Conservation (phyloP, 2,888 invertebrate species). For the Amphiduros pacificus region DNA sequence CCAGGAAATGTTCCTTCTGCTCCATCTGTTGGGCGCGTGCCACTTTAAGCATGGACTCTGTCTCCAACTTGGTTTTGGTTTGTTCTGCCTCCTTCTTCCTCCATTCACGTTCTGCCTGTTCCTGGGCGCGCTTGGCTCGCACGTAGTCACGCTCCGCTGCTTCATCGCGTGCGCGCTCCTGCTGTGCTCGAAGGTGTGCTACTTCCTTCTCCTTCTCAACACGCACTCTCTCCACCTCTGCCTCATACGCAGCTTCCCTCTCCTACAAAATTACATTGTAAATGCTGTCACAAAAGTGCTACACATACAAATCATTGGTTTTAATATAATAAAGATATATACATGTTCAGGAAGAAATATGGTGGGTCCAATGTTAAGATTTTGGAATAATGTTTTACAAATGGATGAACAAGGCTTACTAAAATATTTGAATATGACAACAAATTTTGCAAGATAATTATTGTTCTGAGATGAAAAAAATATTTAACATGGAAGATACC, state of each 20-base stretch:
- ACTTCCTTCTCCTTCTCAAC: constrained; percentile 60
- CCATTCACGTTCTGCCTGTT: constrained; percentile 58
- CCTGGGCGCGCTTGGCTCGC: constrained; percentile 58
- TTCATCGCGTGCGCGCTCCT: constrained; percentile 58
- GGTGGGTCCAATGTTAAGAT: no score
- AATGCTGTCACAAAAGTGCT: no score
- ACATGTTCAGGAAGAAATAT: no score
- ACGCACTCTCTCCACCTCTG: constrained; percentile 54
- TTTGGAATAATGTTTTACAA: no score
- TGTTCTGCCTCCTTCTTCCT: constrained; percentile 55
- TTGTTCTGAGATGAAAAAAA: no score
- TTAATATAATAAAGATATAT: no score
- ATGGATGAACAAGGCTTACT: no score
- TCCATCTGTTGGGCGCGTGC: constrained; percentile 56
- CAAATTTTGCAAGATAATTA: no score
- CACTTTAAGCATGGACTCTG: constrained; percentile 51
- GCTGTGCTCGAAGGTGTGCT: constrained; percentile 52
- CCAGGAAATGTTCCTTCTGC: constrained; percentile 59
- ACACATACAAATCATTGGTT: no score
- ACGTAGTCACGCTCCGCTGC: constrained; percentile 58
- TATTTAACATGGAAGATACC: no score
- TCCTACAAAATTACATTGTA: constrained; percentile 48
- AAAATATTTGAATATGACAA: no score
- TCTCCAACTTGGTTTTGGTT: constrained; percentile 51
- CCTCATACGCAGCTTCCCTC: constrained; percentile 54